Evolutionary conservation across 2,113 vertebrate genomes (phyloP).

Genomic region (Misgurnus anguillicaudatus): DNA sequence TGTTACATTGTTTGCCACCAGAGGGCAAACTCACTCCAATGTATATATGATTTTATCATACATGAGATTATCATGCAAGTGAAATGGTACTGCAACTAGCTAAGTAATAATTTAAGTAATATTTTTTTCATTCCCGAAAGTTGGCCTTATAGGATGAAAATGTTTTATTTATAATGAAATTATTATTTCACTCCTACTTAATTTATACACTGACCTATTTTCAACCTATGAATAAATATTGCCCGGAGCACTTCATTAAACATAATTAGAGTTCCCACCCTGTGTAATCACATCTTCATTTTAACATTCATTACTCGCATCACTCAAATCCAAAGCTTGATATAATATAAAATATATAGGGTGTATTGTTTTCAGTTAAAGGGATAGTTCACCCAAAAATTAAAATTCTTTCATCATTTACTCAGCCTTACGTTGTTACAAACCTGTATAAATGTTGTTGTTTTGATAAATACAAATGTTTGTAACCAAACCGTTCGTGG

Average conservation of each 20-base stretch:
- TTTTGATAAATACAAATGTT: too few relatives aligned
- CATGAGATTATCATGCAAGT: neutral
- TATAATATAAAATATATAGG: too few relatives aligned
- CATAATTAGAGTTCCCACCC: constrained; percentile 3
- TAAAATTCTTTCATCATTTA: too few relatives aligned
- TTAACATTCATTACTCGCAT: neutral
- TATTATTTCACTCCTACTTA: neutral
- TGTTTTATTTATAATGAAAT: neutral
- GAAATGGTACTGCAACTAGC: neutral
- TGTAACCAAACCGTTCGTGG: too few relatives aligned
- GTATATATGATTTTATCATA: neutral
- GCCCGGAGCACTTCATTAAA: neutral
- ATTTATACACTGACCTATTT: neutral
- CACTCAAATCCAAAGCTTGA: neutral
- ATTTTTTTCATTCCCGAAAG: neutral
- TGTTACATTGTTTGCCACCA: constrained; percentile 60
- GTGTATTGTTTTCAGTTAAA: too few relatives aligned
- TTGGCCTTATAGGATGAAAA: neutral
- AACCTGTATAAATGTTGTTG: too few relatives aligned
- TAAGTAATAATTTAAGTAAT: neutral
- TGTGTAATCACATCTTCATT: neutral
- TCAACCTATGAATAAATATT: neutral
- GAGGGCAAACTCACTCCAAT: constrained; percentile 65
- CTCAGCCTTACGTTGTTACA: too few relatives aligned
- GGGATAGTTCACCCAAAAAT: too few relatives aligned